phyloP scores from a whole-genome alignment of 1,140 invertebrate genomes.

The Neodiprion pinetum region DNA sequence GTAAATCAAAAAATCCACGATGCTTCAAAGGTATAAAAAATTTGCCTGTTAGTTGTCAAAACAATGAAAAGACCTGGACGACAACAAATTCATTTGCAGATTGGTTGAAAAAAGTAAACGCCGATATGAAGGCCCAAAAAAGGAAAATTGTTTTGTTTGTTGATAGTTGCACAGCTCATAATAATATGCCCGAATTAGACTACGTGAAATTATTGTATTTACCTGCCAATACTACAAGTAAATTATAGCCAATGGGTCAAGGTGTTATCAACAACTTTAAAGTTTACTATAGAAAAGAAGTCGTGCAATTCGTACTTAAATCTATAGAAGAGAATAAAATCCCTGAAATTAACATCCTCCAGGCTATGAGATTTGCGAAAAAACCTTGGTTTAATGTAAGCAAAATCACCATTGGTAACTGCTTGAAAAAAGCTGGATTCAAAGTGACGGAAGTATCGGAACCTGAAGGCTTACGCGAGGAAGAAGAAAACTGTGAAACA shows the following conservation, averaged over 20 bases:
- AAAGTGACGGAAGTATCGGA: conserved; percentile 21
- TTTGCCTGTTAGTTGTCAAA: conserved; percentile 7
- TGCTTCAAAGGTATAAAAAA: conserved; percentile 22
- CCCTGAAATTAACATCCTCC: conserved; percentile 21
- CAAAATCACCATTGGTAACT: conserved; percentile 28
- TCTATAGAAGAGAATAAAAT: conserved; percentile 28
- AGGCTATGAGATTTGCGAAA: conserved; percentile 30
- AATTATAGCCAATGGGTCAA: conserved; percentile 60
- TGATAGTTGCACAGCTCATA: conserved; percentile 59
- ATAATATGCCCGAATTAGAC: conserved; percentile 34
- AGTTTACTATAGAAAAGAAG: conserved; percentile 37
- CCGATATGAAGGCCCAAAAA: conserved; percentile 42
- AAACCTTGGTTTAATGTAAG: conserved; percentile 27
- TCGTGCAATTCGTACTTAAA: conserved; percentile 32
- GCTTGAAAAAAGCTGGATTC: conserved; percentile 30
- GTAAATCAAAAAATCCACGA: conserved; percentile 21
- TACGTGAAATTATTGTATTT: conserved; percentile 55
- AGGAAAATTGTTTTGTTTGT: conserved; percentile 58
- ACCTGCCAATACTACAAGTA: conserved; percentile 58
- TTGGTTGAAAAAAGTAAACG: conserved; percentile 46
- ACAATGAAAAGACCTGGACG: conserved; percentile 35
- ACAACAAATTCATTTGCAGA: conserved; percentile 45
- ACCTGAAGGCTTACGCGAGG: conserved; percentile 21
- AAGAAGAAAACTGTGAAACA: conserved; percentile 32
- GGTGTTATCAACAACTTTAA: conserved; percentile 57